Base-by-base conservation (phyloP, 2,797 vertebrate species). In the Galaxias olidus region DNA sequence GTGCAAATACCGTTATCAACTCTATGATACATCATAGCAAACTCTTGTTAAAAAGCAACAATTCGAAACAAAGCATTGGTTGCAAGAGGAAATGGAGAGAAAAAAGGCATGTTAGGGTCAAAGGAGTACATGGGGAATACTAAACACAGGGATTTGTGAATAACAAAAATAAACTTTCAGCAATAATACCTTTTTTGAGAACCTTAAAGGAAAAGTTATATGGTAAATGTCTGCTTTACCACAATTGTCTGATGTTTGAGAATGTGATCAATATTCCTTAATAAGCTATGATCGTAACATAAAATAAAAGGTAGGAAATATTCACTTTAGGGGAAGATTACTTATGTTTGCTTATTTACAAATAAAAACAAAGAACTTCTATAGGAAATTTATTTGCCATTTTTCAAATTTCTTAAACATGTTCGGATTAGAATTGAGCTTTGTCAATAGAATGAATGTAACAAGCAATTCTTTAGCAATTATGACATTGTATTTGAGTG, bases 1-100 rank as follows among this genome's bases (percentile, higher is more conserved):
- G 96, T 97, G 96, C 96, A 98, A 98, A 97, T 97, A 97, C 95
- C 89, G 93, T 94, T 91, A 93, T 92, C 91, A 93, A 94, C 93
- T 92, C 93, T 92, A 89, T 89, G 89, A 92, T 91, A 92, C 92
- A 88, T 90, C 90, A 88, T 91, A 91, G 90, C 86, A 90, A 92
- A 91, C 87, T 89, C 82, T 86, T 80, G 80, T 86, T 81, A 80
- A 84, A 90, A 85, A 84, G 77, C 83, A 88, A 84, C 74, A 79
- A 76, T 66, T 73, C 50, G 64, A 75, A 68, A 73, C 46, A 58
- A 46, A 20, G 54, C 15, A 58, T 19, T 44, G 40, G 74, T 79
- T 84, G 81, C 77, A 87, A 79, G 82, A 79, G 61, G 73, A 71
- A 76, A 75, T 20, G 18, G 61, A 45, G 30, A 61, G 18, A 30